These are phyloP conservation scores for Rousettus leschenaultii DNA, from an alignment of 2,113 vertebrate species.

Conservation along the genomic window DNA sequence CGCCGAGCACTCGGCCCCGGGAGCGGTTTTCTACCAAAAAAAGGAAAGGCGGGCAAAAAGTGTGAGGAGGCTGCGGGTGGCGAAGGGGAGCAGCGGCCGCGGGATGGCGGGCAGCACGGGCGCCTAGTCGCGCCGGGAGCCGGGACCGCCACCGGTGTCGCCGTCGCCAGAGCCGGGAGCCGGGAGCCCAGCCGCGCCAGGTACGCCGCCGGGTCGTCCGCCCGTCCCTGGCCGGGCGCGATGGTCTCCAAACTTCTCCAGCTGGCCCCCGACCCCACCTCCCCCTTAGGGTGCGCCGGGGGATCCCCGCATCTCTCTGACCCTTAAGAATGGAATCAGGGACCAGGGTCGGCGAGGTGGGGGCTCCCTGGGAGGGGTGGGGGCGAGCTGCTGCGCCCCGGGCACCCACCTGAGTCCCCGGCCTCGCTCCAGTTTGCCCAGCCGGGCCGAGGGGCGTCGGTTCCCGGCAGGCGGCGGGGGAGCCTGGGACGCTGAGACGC, in stretches of 20 bases:
- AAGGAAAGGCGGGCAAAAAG: slow-evolving; percentile 78
- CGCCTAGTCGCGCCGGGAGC: slow-evolving; percentile 61
- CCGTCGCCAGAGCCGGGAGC: slow-evolving; percentile 35
- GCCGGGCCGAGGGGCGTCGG: neutral
- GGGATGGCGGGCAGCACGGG: slow-evolving; percentile 67
- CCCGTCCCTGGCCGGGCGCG: neutral
- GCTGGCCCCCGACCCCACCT: neutral
- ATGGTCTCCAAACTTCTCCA: slow-evolving; percentile 57
- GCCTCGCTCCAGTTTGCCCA: neutral
- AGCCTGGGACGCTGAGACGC: slow-evolving; percentile 40
- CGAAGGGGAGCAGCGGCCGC: slow-evolving; percentile 51
- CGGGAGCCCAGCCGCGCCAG: slow-evolving; percentile 61
- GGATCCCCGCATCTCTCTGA: neutral
- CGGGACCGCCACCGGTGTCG: slow-evolving; percentile 46
- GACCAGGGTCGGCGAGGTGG: neutral
- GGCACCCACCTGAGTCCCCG: neutral
- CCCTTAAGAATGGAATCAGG: neutral
- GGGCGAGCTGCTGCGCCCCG: neutral
- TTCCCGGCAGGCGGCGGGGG: neutral
- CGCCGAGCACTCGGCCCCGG: slow-evolving; percentile 62
- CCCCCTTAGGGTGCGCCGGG: neutral
- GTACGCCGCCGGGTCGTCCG: slow-evolving; percentile 54
- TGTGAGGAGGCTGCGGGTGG: slow-evolving; percentile 69
- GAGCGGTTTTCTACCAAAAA: slow-evolving; percentile 75
- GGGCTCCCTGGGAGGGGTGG: neutral